Base-by-base conservation (phyloP, 2,888 invertebrate species). In the Pachydiplax longipennis region DNA sequence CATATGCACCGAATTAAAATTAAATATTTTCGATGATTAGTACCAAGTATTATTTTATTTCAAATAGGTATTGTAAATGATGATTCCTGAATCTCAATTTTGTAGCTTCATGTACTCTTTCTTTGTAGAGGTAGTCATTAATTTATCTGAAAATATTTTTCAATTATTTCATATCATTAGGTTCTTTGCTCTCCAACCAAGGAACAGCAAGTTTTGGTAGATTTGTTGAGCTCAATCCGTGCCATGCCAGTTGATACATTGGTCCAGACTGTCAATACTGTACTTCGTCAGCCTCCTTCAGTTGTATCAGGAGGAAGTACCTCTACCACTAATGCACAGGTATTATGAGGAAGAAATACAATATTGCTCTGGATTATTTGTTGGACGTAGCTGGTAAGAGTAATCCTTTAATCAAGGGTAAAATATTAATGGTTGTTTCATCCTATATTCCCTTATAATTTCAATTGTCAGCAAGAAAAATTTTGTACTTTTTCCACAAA, bases 241-340 rank as follows among this genome's bases (percentile, higher is more conserved):
- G 97, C 97, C 1, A 96, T 98, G 94, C 97, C 98, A 3, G 96
- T 97, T 93, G 98, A 98, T 93, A 97, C 97, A 90, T 95, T 98
- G 92, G 96, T 98, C 87, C 96, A 97, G 94, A 97, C 97, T 6
- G 96, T 98, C 35, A 96, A 97, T 93, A 96, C 97, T 93, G 97
- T 98, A 91, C 96, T 98, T 53, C 97, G 97, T 93, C 96, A 97
- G 91, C 97, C 97, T 25, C 96, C 96, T 1, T 95, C 95, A 4
- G 95, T 95, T 90, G 95, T 95, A 48, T 95, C 95, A 92, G 96
- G 96, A 80, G 94, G 96, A 10, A 22, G 61, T 6, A 87, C n/a
- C 22, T 25, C 58, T 15, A 61, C 87, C 22, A 87, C n/a, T 65
- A 61, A 37, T 61, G 61, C 37, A 90, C 93, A 93, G 92, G 93